A percentile compares a stretch with the other conserved stretches of the same genome.
Evolutionary conservation across 2,888 invertebrate genomes (phyloP).

Genomic region (Zootermopsis nevadensis): DNA sequence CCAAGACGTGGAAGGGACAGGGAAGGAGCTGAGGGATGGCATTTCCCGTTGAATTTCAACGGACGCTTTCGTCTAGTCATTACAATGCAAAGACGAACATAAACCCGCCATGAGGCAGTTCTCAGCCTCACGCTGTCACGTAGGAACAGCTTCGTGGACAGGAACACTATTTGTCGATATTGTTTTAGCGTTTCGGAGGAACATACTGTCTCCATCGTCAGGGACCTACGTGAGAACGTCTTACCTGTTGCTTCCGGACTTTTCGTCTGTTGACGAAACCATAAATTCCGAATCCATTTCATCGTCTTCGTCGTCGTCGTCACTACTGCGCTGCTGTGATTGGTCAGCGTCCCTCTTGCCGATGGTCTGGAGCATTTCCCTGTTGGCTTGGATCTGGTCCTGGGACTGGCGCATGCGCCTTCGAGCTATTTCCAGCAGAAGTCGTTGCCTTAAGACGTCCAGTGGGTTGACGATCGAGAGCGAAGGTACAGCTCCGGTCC

Average conservation of each 20-base stretch:
- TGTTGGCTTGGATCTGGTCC: constrained; percentile 75
- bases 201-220: too few relatives aligned
- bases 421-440: constrained; percentile 83
- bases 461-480: constrained; percentile 88
- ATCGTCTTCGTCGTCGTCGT: background rate
- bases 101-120: too few relatives aligned
- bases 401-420: constrained; percentile 82
- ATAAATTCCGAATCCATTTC: background rate
- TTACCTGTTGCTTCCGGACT: constrained; percentile 28
- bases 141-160: too few relatives aligned
- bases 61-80: background rate
- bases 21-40: too few relatives aligned
- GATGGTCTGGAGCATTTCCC: constrained; percentile 78
- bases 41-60: too few relatives aligned
- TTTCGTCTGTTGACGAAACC: constrained; percentile 16
- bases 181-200: too few relatives aligned
- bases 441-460: constrained; percentile 85
- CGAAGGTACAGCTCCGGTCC: constrained; percentile 62
- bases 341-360: constrained; percentile 71
- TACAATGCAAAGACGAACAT: background rate
- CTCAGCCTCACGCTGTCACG: too few relatives aligned
- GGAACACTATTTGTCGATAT: too few relatives aligned
- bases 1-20: too few relatives aligned
- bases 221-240: background rate
- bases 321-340: constrained; percentile 1